phyloP scores from a whole-genome alignment of 2,113 vertebrate genomes.

The Melozone crissalis region DNA sequence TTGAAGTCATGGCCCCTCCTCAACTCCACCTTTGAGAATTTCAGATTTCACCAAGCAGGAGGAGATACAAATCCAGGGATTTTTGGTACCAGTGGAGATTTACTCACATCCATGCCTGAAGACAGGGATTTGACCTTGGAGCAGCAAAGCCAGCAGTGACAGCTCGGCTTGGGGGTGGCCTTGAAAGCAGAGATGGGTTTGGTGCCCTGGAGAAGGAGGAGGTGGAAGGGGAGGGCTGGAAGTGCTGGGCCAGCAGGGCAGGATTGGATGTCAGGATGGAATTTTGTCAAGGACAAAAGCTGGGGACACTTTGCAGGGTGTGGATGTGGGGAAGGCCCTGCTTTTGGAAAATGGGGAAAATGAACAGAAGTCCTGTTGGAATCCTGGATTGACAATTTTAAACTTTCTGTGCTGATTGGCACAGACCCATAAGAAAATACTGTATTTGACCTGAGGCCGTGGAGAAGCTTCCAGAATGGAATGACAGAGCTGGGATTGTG shows the following conservation, averaged over 20 bases:
- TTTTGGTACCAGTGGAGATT: background rate
- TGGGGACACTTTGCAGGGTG: background rate
- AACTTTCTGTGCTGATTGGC: background rate
- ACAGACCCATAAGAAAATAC: background rate
- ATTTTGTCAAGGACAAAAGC: background rate
- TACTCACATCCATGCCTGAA: background rate
- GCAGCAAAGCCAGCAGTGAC: background rate
- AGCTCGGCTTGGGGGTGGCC: background rate
- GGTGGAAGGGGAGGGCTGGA: background rate
- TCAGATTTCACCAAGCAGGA: background rate
- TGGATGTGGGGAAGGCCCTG: background rate
- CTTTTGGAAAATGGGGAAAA: background rate
- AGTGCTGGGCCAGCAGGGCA: background rate
- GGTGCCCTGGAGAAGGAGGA: background rate
- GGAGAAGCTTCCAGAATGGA: background rate
- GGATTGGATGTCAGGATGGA: background rate
- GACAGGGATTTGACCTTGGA: background rate
- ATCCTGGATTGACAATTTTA: background rate
- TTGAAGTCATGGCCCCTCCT: background rate
- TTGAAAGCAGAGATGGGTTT: background rate
- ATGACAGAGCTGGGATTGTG: background rate
- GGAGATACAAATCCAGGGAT: background rate
- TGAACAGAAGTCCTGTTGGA: background rate
- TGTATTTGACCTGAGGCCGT: background rate
- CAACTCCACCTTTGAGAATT: background rate